Conservation (phyloP, 2,888 invertebrate genomes). For the Buathra laborator region DNA sequence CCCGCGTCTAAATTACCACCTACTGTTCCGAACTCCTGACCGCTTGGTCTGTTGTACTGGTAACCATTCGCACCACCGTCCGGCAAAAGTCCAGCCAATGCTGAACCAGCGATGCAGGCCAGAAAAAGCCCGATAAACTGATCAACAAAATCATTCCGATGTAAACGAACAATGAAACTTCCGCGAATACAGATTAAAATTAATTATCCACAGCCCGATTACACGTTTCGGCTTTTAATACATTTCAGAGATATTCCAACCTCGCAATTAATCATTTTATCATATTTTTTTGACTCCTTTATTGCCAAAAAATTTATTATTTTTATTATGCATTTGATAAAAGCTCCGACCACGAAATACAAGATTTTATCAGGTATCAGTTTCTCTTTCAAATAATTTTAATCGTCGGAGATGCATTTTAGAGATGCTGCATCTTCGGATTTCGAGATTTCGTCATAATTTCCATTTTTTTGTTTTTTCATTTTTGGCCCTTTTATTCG, state of each 20-base stretch:
- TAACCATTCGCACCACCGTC: slow-evolving; percentile 77
- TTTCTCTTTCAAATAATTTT: too few relatives aligned
- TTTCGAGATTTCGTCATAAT: too few relatives aligned
- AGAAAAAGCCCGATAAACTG: slow-evolving; percentile 77
- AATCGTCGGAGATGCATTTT: too few relatives aligned
- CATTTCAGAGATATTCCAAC: too few relatives aligned
- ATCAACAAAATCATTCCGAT: slow-evolving; percentile 22
- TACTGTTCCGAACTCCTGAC: slow-evolving; percentile 64
- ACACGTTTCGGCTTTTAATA: neutral
- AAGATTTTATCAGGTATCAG: too few relatives aligned
- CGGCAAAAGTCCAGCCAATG: slow-evolving; percentile 78
- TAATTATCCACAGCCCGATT: neutral
- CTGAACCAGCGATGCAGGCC: slow-evolving; percentile 76
- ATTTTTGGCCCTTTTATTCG: neutral
- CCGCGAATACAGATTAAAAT: neutral
- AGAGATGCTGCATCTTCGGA: too few relatives aligned
- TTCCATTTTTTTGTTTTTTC: neutral
- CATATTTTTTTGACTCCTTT: too few relatives aligned
- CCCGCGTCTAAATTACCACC: slow-evolving; percentile 44
- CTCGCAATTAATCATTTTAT: too few relatives aligned
- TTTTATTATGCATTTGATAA: too few relatives aligned
- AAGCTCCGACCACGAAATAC: too few relatives aligned
- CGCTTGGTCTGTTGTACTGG: slow-evolving; percentile 81
- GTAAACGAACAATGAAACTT: neutral
- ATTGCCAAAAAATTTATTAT: too few relatives aligned